Evolutionary conservation across 2,797 vertebrate species (phyloP).

Genomic region (Pelochelys cantorii): DNA sequence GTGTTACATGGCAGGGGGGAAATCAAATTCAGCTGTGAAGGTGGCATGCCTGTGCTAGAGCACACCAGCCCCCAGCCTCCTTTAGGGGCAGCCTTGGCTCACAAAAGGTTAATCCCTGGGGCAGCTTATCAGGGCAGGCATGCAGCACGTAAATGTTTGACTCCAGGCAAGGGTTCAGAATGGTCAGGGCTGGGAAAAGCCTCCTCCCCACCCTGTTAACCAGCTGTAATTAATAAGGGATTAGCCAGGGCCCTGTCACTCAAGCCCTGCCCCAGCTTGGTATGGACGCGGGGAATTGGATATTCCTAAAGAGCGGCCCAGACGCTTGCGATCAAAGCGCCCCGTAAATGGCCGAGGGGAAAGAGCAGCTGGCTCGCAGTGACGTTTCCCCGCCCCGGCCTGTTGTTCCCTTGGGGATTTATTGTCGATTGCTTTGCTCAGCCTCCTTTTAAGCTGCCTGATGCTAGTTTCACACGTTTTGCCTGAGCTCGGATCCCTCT

Average conservation of each 20-base stretch:
- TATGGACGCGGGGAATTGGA: neutral
- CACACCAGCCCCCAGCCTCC: neutral
- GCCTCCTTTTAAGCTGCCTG: neutral
- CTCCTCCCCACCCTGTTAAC: neutral
- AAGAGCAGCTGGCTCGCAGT: neutral
- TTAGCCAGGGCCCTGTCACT: neutral
- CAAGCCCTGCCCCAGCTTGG: fast-evolving
- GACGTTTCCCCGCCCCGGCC: neutral
- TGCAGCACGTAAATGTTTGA: neutral
- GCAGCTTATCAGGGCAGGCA: neutral
- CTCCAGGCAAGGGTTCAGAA: neutral
- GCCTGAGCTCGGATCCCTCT: neutral
- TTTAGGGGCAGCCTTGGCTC: neutral
- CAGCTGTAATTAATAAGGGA: fast-evolving
- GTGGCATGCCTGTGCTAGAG: neutral
- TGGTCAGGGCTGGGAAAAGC: neutral
- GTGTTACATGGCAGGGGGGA: neutral
- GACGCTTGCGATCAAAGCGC: neutral
- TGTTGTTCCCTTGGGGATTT: neutral
- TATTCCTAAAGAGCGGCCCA: fast-evolving
- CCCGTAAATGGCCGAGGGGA: neutral
- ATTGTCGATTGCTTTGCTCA: neutral
- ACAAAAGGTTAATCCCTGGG: neutral
- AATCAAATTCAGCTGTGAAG: neutral
- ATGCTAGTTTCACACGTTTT: neutral